Base-by-base conservation (phyloP, 2,113 vertebrate species). In the Ranitomeya variabilis region DNA sequence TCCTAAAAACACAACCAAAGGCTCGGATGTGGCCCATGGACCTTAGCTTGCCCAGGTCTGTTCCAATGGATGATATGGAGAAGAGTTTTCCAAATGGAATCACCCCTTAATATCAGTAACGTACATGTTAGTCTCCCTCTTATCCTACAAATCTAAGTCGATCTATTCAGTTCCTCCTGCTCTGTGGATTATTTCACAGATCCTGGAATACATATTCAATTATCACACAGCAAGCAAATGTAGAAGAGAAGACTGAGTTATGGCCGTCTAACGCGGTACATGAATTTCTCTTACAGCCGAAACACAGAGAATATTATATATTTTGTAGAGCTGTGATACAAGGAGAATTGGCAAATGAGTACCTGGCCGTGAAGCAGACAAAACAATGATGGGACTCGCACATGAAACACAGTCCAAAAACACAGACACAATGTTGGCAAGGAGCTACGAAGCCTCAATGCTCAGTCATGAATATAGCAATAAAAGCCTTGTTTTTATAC, bases 331-430 rank as follows among this genome's bases (percentile, higher is more conserved):
- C 60, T 83, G 60, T 64, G 60, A 66, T 60, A 83, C 80, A 64
- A 83, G 80, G 37, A 52, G 80, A 83, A 83, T 83, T 83, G 37
- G 59, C 59, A 83, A 66, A 62, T 66, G 59, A 52, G 60, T 45
- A 45, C 80, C 59, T 66, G 59, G 31, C 59, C 12, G 59, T 0
- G 31, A 31, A 83, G 26, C 60, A 83, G 80, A 66, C 37, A 66
- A 83, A 45, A 83, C 80, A 64, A 45, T 64, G 60, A 23, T 51
- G 60, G 80, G 60, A 66, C 37, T 9, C 18, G 10, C 31, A 51
- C 59, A 66, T 83, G 31, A 83, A 83, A 83, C 60, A 21, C 11
- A 64, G 80, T 45, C 80, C 80, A 66, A 83, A 18, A 83, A 45
- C 60, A 66, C 31, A 79, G 77, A 76, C 77, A 83, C 60, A 66